Conservation (phyloP, 2,113 vertebrate species). For the Suricata suricatta region DNA sequence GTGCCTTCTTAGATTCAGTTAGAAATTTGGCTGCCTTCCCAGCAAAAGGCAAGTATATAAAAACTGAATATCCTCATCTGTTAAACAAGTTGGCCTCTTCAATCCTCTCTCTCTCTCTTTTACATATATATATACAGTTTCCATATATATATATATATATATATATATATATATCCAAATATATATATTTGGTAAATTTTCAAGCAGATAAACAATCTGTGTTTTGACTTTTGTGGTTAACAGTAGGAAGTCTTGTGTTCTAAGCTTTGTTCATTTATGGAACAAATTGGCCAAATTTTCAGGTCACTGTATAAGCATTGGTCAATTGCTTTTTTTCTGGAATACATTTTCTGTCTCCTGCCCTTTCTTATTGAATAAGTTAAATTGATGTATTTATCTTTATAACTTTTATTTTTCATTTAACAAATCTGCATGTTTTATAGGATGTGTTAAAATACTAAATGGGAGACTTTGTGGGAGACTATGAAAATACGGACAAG, state of each 20-base stretch:
- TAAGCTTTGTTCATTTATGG: background rate
- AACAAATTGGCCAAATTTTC: background rate
- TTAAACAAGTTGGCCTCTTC: slow-evolving; percentile 50
- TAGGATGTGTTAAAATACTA: background rate
- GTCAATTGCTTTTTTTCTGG: background rate
- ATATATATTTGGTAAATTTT: background rate
- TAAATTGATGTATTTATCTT: background rate
- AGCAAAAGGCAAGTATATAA: slow-evolving; percentile 68
- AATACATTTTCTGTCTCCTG: background rate
- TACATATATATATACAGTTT: too few species aligned
- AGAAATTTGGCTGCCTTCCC: slow-evolving; percentile 73
- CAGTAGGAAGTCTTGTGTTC: background rate
- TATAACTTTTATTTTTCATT: slow-evolving; percentile 11
- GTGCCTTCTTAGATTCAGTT: slow-evolving; percentile 54
- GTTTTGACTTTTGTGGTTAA: slow-evolving; percentile 18
- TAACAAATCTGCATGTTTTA: background rate
- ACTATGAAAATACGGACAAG: background rate
- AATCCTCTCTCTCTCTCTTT: background rate
- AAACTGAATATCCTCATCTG: slow-evolving; percentile 68
- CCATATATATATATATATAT: background rate
- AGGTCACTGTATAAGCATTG: background rate
- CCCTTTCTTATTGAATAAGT: background rate
- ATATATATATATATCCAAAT: background rate
- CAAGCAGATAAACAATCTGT: background rate
- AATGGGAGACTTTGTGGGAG: background rate